These are phyloP conservation scores for Anolis apletophallus DNA, from an alignment of 2,797 vertebrate genomes.

Conservation along the genomic window DNA sequence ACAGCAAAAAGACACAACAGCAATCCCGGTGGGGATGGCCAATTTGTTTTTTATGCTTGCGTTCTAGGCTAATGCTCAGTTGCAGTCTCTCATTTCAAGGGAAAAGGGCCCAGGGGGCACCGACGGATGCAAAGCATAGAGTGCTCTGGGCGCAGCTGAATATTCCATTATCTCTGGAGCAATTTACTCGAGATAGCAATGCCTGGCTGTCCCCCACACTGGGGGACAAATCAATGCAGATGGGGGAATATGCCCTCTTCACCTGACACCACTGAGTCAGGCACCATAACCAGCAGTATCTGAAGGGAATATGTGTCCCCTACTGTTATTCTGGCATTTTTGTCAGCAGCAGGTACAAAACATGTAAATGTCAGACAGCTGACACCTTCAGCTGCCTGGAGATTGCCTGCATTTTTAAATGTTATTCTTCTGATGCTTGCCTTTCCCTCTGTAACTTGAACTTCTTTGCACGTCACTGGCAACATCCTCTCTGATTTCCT, in stretches of 20 bases:
- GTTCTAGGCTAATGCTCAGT: not conserved
- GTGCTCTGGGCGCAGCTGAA: not conserved
- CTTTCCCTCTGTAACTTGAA: not conserved
- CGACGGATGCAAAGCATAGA: not conserved
- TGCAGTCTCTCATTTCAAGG: not conserved
- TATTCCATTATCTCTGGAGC: slow-evolving; percentile 2
- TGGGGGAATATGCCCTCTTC: too few relatives aligned
- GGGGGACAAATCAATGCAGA: too few relatives aligned
- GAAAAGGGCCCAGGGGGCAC: not conserved
- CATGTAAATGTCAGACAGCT: not conserved
- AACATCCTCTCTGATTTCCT: not conserved
- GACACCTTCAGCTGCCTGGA: too few relatives aligned
- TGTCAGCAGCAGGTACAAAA: too few relatives aligned
- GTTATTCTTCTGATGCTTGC: not conserved
- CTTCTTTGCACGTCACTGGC: not conserved
- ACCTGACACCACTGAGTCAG: not conserved
- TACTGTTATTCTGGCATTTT: not conserved
- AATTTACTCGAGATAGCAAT: not conserved
- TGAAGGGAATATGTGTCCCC: not conserved
- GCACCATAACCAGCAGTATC: not conserved
- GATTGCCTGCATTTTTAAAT: not conserved
- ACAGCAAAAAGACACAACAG: not conserved
- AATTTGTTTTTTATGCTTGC: not conserved
- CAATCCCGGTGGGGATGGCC: not conserved
- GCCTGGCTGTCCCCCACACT: not conserved